A percentile compares a stretch with the other conserved stretches of the same genome.
Evolutionary conservation across 2,888 invertebrate genomes (phyloP).

Genomic region (Xestia c-nigrum): DNA sequence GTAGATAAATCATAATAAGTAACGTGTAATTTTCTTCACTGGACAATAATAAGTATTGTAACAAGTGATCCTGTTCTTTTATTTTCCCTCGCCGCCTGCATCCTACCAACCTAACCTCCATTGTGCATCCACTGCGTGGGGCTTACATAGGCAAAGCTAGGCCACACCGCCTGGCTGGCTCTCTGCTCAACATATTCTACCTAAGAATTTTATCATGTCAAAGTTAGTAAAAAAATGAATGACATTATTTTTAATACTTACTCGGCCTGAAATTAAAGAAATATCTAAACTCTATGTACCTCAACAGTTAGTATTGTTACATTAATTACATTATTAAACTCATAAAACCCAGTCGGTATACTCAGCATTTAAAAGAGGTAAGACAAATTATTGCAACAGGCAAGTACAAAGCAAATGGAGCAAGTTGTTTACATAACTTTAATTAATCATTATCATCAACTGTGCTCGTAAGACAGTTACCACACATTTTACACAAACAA

Average conservation of each 20-base stretch:
- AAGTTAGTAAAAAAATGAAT: too few relatives aligned
- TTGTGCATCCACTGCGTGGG: too few relatives aligned
- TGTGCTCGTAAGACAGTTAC: constrained; percentile 33
- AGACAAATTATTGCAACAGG: constrained; percentile 38
- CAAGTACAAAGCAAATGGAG: constrained; percentile 42
- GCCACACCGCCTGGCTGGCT: too few relatives aligned
- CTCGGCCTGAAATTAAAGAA: background rate
- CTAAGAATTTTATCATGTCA: too few relatives aligned
- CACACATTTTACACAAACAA: constrained; percentile 41
- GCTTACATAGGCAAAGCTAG: too few relatives aligned
- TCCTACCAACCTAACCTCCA: too few relatives aligned
- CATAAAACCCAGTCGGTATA: constrained; percentile 1
- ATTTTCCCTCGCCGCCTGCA: too few relatives aligned
- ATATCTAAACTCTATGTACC: background rate
- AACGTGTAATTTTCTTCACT: too few relatives aligned
- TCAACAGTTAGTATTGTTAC: background rate
- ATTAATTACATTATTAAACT: background rate
- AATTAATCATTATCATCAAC: constrained; percentile 52
- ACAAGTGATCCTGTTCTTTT: too few relatives aligned
- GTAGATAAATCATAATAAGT: too few relatives aligned
- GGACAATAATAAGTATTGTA: too few relatives aligned
- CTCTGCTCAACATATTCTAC: too few relatives aligned
- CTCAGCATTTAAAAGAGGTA: constrained; percentile 13
- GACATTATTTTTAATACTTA: background rate
- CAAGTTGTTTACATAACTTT: constrained; percentile 48